phyloP scores from a whole-genome alignment of 2,888 invertebrate species.

The Sepiola atlantica region DNA sequence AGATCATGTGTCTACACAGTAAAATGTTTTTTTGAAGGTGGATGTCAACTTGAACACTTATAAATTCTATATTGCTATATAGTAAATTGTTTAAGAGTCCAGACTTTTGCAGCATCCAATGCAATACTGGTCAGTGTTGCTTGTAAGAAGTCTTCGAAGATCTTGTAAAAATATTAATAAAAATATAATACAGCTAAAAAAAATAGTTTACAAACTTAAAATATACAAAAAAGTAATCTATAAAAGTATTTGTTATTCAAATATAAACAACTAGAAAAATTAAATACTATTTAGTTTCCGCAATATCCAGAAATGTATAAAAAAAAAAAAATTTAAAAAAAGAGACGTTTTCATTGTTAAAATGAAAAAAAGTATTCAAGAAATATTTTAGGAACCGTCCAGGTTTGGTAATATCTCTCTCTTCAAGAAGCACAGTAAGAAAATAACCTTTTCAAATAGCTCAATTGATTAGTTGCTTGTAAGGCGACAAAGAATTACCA shows the following conservation, averaged over 20 bases:
- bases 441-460: too few species aligned
- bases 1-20: too few species aligned
- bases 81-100: too few species aligned
- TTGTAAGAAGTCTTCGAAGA: background rate
- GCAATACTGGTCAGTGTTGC: background rate
- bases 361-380: background rate
- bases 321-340: too few species aligned
- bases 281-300: background rate
- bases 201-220: background rate
- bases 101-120: background rate
- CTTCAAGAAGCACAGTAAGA: too few species aligned
- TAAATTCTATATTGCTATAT: too few species aligned
- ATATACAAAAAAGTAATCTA: background rate
- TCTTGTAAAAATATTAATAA: background rate
- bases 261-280: background rate
- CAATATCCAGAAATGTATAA: background rate
- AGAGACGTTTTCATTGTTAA: background rate
- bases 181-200: background rate
- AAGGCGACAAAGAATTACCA: too few species aligned
- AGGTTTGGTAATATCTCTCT: too few species aligned
- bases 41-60: too few species aligned
- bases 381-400: background rate
- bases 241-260: background rate
- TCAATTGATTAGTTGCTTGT: too few species aligned
- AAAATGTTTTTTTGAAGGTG: background rate